These are phyloP conservation scores for Ochropacha duplaris DNA, from an alignment of 2,888 invertebrate species.

Conservation along the genomic window DNA sequence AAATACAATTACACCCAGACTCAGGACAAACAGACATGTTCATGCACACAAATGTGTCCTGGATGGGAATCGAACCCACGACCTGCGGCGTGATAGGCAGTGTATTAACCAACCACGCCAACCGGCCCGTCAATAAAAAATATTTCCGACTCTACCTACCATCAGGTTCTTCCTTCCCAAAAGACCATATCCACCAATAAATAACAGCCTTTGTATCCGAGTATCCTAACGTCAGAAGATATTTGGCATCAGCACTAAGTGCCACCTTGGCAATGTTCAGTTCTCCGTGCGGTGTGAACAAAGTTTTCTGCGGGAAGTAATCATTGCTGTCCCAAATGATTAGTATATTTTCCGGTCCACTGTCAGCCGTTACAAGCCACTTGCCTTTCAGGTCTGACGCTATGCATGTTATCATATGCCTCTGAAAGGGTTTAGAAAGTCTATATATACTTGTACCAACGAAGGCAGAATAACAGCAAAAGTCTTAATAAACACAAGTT, in stretches of 20 bases:
- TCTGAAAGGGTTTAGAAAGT: conserved; percentile 59
- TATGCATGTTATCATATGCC: conserved; percentile 74
- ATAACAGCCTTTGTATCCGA: conserved; percentile 62
- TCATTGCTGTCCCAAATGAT: conserved; percentile 83
- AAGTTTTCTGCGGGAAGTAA: conserved; percentile 75
- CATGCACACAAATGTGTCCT: no score
- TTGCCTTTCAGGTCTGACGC: conserved; percentile 76
- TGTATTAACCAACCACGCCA: no score
- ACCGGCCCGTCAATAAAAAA: no score
- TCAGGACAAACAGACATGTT: no score
- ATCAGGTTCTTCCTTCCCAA: conserved; percentile 74
- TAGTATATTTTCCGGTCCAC: conserved; percentile 79
- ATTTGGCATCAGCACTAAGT: conserved; percentile 83
- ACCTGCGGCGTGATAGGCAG: no score
- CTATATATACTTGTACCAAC: no score
- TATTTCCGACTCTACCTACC: conserved; percentile 53
- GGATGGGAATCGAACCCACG: no score
- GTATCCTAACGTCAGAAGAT: conserved; percentile 80
- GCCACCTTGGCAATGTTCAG: conserved; percentile 61
- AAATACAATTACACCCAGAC: no score
- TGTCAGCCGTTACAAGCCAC: conserved; percentile 84
- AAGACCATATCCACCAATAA: conserved; percentile 85
- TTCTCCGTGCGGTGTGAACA: conserved; percentile 79
- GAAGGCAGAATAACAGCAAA: no score
- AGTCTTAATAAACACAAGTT: no score